Conservation (phyloP, 2,797 vertebrate species). For the Oreochromis grahami region DNA sequence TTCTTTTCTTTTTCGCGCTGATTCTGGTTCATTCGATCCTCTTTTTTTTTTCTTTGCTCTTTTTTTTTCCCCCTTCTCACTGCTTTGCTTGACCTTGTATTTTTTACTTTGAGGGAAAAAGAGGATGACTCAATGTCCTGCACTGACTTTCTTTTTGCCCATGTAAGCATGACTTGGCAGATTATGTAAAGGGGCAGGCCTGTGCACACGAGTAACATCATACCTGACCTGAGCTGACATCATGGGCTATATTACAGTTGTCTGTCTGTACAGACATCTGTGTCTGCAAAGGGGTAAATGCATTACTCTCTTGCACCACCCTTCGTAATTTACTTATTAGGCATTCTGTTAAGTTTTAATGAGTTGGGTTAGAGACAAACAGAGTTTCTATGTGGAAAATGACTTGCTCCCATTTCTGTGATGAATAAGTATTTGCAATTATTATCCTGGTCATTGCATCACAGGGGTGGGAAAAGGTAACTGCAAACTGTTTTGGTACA, state of each 20-base stretch:
- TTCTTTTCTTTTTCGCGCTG: not conserved
- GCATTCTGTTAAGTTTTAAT: not conserved
- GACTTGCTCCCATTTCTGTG: not conserved
- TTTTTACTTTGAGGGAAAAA: not conserved
- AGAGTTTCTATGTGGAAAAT: not conserved
- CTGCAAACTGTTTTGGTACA: not conserved
- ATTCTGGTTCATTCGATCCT: not conserved
- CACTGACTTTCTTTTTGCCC: not conserved
- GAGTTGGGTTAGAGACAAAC: not conserved
- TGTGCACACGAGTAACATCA: not conserved
- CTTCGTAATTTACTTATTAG: not conserved
- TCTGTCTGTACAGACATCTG: not conserved
- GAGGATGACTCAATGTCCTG: too few relatives aligned
- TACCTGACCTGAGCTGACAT: not conserved
- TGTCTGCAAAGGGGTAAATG: not conserved
- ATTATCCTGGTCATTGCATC: not conserved
- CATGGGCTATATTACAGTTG: not conserved
- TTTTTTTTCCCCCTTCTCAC: too few relatives aligned
- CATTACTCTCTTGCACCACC: not conserved
- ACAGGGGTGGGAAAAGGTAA: not conserved
- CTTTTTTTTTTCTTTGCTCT: not conserved
- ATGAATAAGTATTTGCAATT: not conserved
- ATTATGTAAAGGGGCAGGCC: not conserved
- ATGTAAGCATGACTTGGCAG: slow-evolving; percentile 56
- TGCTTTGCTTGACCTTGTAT: not conserved